These are phyloP conservation scores for Stratiomys singularior DNA, from an alignment of 2,888 invertebrate species.

Conservation along the genomic window DNA sequence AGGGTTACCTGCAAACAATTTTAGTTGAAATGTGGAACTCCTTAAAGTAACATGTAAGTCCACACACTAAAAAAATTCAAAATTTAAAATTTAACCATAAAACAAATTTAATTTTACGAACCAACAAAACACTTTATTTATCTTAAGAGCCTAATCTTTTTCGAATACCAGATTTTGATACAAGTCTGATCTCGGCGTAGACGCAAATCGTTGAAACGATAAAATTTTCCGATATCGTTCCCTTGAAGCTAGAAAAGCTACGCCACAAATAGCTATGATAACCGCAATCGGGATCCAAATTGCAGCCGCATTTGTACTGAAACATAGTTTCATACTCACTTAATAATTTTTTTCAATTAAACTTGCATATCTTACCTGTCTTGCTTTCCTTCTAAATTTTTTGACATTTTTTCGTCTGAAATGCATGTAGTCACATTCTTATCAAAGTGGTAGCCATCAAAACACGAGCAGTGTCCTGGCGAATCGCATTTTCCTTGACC, in stretches of 20 bases:
- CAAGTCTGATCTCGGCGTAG: neutral
- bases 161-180: slow-evolving; percentile 29
- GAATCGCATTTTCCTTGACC: slow-evolving; percentile 63
- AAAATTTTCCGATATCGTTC: neutral
- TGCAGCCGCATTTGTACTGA: neutral
- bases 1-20: no score
- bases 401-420: neutral
- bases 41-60: no score
- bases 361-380: neutral
- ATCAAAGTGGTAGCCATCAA: slow-evolving; percentile 59
- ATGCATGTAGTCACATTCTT: neutral
- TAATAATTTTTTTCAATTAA: neutral
- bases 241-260: neutral
- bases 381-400: neutral
- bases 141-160: neutral
- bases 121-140: no score
- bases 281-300: neutral
- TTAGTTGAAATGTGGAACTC: no score
- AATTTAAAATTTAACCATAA: no score
- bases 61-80: no score
- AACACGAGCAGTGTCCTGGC: slow-evolving; percentile 64
- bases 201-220: neutral
- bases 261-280: neutral
- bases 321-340: neutral
- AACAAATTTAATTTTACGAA: no score